Conservation (phyloP, 2,113 vertebrate genomes). For the Sylvilagus bachmani region DNA sequence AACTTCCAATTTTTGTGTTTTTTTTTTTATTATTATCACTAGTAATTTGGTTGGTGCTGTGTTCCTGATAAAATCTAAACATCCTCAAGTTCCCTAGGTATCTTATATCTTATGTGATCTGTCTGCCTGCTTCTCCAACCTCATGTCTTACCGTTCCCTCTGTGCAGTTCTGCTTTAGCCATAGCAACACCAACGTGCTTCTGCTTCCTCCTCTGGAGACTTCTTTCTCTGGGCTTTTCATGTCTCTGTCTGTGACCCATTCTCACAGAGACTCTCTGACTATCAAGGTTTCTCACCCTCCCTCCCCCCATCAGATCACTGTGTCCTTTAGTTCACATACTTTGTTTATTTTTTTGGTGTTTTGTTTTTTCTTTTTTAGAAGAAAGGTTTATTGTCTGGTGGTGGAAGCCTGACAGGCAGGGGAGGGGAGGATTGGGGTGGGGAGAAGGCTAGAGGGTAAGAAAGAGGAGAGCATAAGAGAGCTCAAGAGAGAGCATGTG, state of each 20-base stretch:
- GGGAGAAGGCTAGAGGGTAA: too few relatives aligned
- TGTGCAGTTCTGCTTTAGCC: fast-evolving
- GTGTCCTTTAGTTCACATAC: background rate
- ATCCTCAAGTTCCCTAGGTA: background rate
- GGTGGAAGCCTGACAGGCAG: too few relatives aligned
- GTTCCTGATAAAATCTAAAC: background rate
- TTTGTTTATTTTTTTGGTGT: too few relatives aligned
- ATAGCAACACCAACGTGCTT: background rate
- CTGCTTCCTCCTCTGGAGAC: background rate
- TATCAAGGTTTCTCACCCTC: background rate
- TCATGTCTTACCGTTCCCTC: background rate
- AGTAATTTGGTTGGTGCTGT: background rate
- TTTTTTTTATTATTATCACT: background rate
- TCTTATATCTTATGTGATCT: background rate
- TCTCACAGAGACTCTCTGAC: background rate
- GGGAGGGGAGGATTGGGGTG: too few relatives aligned
- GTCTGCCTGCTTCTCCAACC: background rate
- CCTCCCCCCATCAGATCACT: background rate
- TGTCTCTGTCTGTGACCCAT: background rate
- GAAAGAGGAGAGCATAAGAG: too few relatives aligned
- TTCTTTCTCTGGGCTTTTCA: background rate
- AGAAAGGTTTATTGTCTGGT: too few relatives aligned
- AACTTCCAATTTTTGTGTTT: background rate
- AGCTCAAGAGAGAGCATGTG: too few relatives aligned
- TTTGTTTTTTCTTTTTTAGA: too few relatives aligned